Percentiles rank a stretch among this genome's conserved stretches.
Evolutionary conservation across 2,113 vertebrate species (phyloP).

Genomic region (Stomatorhinus ivindoensis): DNA sequence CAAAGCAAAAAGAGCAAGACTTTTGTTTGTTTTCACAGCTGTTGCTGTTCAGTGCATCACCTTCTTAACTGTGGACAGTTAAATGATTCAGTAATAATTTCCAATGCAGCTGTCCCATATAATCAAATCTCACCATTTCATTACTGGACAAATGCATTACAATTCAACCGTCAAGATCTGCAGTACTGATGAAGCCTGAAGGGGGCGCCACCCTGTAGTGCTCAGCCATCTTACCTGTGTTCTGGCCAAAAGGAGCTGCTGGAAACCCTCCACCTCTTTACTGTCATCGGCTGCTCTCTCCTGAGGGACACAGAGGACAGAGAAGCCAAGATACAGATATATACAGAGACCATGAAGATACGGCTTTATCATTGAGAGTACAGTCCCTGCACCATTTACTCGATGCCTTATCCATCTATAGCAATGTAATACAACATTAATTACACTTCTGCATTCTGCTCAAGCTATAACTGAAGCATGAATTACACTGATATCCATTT

Average conservation of each 20-base stretch:
- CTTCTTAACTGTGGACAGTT: not conserved
- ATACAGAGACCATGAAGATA: not conserved
- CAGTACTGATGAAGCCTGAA: not conserved
- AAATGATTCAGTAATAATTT: not conserved
- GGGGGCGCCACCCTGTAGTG: not conserved
- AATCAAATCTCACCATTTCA: not conserved
- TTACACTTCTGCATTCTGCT: not conserved
- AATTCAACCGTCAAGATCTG: not conserved
- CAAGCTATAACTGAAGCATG: not conserved
- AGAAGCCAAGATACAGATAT: not conserved
- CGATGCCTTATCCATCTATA: not conserved
- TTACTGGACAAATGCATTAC: not conserved
- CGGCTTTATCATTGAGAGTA: not conserved
- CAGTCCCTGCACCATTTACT: not conserved
- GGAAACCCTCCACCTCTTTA: constrained; percentile 87
- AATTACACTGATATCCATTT: not conserved
- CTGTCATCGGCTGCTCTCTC: constrained; percentile 86
- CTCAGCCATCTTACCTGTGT: constrained; percentile 61
- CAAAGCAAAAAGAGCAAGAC: not conserved
- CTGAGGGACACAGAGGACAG: constrained; percentile 45
- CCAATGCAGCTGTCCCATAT: not conserved
- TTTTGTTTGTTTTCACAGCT: not conserved
- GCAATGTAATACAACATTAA: not conserved
- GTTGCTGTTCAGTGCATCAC: not conserved
- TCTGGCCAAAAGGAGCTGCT: constrained; percentile 80